phyloP scores from a whole-genome alignment of 2,113 vertebrate genomes.

The Nothoprocta pentlandii region DNA sequence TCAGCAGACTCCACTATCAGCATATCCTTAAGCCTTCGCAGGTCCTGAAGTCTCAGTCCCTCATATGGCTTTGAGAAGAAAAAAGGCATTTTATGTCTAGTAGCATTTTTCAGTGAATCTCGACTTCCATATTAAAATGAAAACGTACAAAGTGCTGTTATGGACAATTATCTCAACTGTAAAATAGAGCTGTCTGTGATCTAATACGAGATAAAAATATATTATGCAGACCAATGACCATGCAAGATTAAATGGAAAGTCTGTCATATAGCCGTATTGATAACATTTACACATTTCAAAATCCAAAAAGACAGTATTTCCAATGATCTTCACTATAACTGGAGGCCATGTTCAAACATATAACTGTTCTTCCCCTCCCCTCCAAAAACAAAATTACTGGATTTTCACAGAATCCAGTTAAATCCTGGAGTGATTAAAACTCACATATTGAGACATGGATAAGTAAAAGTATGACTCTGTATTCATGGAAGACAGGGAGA shows the following conservation, averaged over 20 bases:
- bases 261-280: background rate
- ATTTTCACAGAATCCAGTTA: background rate
- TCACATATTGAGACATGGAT: background rate
- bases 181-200: background rate
- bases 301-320: background rate
- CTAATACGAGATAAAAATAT: background rate
- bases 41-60: slow-evolving; percentile 93
- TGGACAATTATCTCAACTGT: background rate
- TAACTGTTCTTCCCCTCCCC: background rate
- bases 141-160: background rate
- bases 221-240: background rate
- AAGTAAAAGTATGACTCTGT: background rate
- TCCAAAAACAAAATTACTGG: background rate
- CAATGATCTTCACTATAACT: background rate
- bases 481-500: background rate
- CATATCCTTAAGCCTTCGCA: slow-evolving; percentile 96
- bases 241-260: background rate
- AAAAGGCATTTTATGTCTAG: background rate
- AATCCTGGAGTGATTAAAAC: background rate
- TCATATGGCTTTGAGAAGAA: slow-evolving; percentile 87
- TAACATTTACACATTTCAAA: background rate
- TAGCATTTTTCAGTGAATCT: background rate
- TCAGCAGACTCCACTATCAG: slow-evolving; percentile 98
- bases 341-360: background rate
- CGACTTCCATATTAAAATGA: background rate